Evolutionary conservation across 2,888 invertebrate species (phyloP).

Genomic region (Machimus atricapillus): DNA sequence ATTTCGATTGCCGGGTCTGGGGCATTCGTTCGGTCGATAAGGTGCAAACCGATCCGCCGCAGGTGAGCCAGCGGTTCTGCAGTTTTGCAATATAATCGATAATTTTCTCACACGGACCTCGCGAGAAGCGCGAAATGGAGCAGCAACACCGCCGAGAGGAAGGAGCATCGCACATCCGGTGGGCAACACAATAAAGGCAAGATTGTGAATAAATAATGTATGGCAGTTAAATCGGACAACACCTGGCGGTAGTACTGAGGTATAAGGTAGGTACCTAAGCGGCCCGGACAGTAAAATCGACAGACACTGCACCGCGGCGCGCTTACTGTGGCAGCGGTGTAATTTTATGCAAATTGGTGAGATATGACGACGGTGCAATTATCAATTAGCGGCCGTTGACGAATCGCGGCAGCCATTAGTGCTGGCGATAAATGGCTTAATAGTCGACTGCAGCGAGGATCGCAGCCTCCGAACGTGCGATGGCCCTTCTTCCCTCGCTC

Average conservation of each 20-base stretch:
- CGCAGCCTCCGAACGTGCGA: background rate
- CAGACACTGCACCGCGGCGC: background rate
- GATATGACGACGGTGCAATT: constrained; percentile 35
- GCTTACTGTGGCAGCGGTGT: constrained; percentile 13
- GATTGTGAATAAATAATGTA: constrained; percentile 37
- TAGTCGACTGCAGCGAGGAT: background rate
- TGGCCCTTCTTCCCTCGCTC: background rate
- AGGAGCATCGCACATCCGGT: background rate
- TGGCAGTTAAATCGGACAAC: constrained; percentile 35
- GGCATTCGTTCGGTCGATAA: background rate
- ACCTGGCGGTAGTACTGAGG: constrained; percentile 13
- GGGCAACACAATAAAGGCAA: constrained; percentile 19
- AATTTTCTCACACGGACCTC: constrained; percentile 30
- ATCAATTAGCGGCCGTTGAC: constrained; percentile 34
- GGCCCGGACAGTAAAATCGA: background rate
- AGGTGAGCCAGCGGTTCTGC: background rate
- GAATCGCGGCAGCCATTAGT: constrained; percentile 33
- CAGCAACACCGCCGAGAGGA: background rate
- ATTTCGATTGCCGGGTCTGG: constrained; percentile 1
- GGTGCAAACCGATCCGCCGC: constrained; percentile 10
- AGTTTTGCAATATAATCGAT: background rate
- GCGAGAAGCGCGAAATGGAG: background rate
- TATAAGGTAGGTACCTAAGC: background rate
- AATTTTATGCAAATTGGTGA: constrained; percentile 41
- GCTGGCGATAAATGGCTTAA: constrained; percentile 37